Conservation (phyloP, 2,113 vertebrate species). For the Onychorhynchus coronatus region DNA sequence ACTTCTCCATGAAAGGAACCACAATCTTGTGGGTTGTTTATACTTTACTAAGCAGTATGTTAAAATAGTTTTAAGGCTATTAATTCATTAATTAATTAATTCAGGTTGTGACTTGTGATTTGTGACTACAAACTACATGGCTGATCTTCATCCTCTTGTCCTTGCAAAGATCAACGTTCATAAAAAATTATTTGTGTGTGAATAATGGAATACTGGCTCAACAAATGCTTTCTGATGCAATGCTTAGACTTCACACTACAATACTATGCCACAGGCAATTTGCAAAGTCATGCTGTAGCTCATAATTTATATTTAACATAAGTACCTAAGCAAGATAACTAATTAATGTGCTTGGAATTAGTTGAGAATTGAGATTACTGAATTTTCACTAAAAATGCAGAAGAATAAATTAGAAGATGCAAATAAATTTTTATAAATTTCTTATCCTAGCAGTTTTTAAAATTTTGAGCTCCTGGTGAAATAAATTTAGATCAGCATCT, state of each 20-base stretch:
- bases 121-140: neutral
- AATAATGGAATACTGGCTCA: constrained; percentile 10
- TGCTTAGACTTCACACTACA: neutral
- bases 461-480: neutral
- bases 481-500: neutral
- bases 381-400: neutral
- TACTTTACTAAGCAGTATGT: neutral
- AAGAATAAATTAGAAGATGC: neutral
- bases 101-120: neutral
- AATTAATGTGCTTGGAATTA: neutral
- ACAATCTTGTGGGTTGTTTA: neutral
- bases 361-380: neutral
- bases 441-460: neutral
- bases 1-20: neutral
- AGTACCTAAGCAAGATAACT: neutral
- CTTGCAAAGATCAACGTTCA: neutral
- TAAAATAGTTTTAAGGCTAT: neutral
- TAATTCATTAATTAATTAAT: too few relatives aligned
- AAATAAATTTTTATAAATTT: neutral
- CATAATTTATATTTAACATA: neutral
- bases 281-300: neutral
- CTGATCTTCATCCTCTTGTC: too few relatives aligned
- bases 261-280: neutral
- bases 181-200: constrained; percentile 5
- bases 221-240: neutral